Conservation (phyloP, 2,888 invertebrate species). For the Dugesia japonica region DNA sequence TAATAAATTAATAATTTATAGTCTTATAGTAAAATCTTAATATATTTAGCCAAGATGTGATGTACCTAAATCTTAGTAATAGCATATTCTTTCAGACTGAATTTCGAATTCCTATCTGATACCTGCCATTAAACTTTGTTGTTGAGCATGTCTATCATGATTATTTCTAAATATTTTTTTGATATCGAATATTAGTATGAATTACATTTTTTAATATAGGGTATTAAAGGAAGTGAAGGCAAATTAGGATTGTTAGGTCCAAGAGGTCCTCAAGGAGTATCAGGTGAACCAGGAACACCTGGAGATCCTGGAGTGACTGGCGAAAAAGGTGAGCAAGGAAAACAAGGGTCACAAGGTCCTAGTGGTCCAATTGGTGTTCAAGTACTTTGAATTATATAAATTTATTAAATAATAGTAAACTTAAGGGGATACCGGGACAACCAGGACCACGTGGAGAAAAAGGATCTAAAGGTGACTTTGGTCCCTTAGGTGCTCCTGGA, state of each 20-base stretch:
- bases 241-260: background rate
- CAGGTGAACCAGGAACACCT: constrained; percentile 28
- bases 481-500: background rate
- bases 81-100: no score
- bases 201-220: constrained; percentile 4
- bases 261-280: constrained; percentile 23
- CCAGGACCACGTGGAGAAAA: constrained; percentile 27
- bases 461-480: constrained; percentile 16
- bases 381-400: background rate
- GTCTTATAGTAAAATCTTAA: no score
- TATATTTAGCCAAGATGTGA: no score
- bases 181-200: no score
- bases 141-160: no score
- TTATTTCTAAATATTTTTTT: no score
- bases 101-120: no score
- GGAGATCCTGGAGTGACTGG: constrained; percentile 28
- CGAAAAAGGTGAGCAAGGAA: constrained; percentile 31
- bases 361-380: constrained; percentile 22
- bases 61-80: no score
- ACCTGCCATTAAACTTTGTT: no score
- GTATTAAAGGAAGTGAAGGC: background rate
- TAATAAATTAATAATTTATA: no score
- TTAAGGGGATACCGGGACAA: constrained; percentile 12
- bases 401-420: background rate
- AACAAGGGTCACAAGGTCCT: constrained; percentile 26